Evolutionary conservation across 2,888 invertebrate species (phyloP), one percentile per base, ranked within the genome.

Genomic region (Congeria kusceri): DNA sequence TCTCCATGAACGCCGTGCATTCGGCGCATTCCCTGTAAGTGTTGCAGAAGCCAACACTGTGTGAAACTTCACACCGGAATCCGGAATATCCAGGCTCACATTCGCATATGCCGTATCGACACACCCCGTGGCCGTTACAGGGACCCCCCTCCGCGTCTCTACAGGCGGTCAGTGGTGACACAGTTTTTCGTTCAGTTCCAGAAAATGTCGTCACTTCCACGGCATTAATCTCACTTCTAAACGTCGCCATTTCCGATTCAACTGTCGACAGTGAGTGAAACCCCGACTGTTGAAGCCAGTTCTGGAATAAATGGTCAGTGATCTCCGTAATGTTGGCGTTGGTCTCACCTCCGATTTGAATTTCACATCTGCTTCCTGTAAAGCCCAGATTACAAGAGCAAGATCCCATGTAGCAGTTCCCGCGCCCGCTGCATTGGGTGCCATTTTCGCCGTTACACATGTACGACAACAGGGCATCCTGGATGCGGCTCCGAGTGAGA

Each of bases 11-110:
- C 0, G 80, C 66, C 20, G 58, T 77, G n/a, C 80, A 80, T 53
- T 77, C 77, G 0, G 80, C 80, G 39, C 80, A 80, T 20, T 67
- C 56, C 25, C 67, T 65, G 58, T 80, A 74, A 18, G 73, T 67
- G 9, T 46, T 47, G 56, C 80, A 80, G 53, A 80, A 80, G 11
- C 77, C 77, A 20, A 27, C 11, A n/a, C 25, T 27, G 3, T 11
- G 29, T 7, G 62, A 67, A 23, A 79, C 23, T 32, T 79, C 79
- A 25, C 79, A 79, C 3, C 49, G 57, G 15, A 74, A 23, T 1
- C 79, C 79, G 4, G 79, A 66, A 39, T 61, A 63, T 20, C 74
- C 72, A 0, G 62, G 28, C n/a, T 70, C 59, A 32, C 80, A 80
- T 0, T 66, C 32, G 64, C 80, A 80, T 11, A 11, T 23, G 2